Evolutionary conservation across 2,888 invertebrate genomes (phyloP).

Genomic region (Geotrupes spiniger): DNA sequence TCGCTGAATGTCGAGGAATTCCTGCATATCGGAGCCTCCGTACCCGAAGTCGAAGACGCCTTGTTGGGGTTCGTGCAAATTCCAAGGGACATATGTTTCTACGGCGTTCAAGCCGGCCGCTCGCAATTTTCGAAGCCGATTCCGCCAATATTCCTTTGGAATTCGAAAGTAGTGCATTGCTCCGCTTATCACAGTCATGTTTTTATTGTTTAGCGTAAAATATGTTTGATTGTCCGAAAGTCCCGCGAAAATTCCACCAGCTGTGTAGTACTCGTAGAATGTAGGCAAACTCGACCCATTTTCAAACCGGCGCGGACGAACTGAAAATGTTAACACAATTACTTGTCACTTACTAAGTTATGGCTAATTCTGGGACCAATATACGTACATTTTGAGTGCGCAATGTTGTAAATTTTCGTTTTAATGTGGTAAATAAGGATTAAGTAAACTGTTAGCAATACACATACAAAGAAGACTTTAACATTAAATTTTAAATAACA

Average conservation of each 20-base stretch:
- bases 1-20: conserved; percentile 57
- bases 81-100: conserved; percentile 87
- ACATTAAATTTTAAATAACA: too few species aligned
- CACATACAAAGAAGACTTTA: too few species aligned
- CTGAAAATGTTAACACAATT: too few species aligned
- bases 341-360: too few species aligned
- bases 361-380: too few species aligned
- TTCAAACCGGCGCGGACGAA: too few species aligned
- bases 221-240: conserved; percentile 38
- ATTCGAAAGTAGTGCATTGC: conserved; percentile 84
- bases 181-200: conserved; percentile 51
- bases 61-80: conserved; percentile 77
- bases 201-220: conserved; percentile 49
- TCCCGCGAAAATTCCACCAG: conserved; percentile 40
- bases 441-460: too few species aligned
- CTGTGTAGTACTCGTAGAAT: conserved; percentile 51
- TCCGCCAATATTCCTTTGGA: conserved; percentile 75
- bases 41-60: conserved; percentile 59
- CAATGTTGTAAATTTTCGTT: too few species aligned
- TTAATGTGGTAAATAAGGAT: too few species aligned
- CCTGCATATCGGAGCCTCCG: conserved; percentile 67
- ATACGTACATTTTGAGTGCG: too few species aligned
- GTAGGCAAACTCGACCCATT: conserved; percentile 30
- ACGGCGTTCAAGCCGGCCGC: conserved; percentile 86
- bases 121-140: conserved; percentile 70